phyloP scores from a whole-genome alignment of 2,888 invertebrate species.

The Chamaedrilus cognettii region DNA sequence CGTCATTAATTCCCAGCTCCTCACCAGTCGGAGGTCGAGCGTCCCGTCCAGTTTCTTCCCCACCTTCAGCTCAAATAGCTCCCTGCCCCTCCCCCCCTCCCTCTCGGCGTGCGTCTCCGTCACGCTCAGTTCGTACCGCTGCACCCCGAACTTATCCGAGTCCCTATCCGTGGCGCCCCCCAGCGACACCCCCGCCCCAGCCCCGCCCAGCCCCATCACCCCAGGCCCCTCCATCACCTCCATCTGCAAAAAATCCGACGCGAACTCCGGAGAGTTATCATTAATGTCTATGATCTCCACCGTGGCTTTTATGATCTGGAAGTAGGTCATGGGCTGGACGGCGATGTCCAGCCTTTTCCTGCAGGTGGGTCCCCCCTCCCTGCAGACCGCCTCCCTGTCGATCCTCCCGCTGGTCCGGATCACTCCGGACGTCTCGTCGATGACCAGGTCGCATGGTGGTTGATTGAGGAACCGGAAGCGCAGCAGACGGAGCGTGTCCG shows the following conservation, averaged over 20 bases:
- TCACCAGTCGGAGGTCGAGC: slow-evolving; percentile 21
- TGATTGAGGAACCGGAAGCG: slow-evolving; percentile 31
- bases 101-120: background rate
- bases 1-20: too few species aligned
- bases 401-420: slow-evolving; percentile 31
- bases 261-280: slow-evolving; percentile 37
- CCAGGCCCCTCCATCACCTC: slow-evolving; percentile 30
- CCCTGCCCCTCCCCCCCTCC: background rate
- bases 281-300: slow-evolving; percentile 35
- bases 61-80: slow-evolving; percentile 28
- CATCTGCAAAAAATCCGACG: slow-evolving; percentile 23
- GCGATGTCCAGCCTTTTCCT: slow-evolving; percentile 34
- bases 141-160: slow-evolving; percentile 20
- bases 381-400: slow-evolving; percentile 36
- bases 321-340: slow-evolving; percentile 25
- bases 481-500: slow-evolving; percentile 19
- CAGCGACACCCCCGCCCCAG: slow-evolving; percentile 26
- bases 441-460: slow-evolving; percentile 22
- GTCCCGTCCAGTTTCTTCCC: slow-evolving; percentile 32
- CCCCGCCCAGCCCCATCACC: slow-evolving; percentile 27
- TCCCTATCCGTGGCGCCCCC: slow-evolving; percentile 34
- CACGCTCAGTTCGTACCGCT: slow-evolving; percentile 7
- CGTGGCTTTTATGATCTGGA: slow-evolving; percentile 34
- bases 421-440: slow-evolving; percentile 31
- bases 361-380: slow-evolving; percentile 10